phyloP scores from a whole-genome alignment of 2,888 invertebrate species.

The Furcula furcula region DNA sequence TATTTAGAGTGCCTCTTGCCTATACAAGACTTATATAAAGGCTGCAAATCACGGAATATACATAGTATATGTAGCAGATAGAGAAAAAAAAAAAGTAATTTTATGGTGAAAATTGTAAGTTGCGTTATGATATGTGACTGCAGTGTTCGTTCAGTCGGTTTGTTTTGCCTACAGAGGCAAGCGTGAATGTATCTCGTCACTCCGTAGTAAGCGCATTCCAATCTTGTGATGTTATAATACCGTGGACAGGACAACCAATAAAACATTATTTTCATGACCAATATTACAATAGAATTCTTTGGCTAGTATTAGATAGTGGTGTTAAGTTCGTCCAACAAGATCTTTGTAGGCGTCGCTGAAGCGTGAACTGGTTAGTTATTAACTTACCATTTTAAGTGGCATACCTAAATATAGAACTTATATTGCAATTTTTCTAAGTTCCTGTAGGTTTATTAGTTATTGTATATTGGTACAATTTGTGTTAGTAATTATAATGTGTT shows the following conservation, averaged over 20 bases:
- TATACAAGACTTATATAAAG: slow-evolving; percentile 82
- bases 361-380: slow-evolving; percentile 52
- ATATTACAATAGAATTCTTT: slow-evolving; percentile 58
- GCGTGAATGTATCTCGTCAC: slow-evolving; percentile 14
- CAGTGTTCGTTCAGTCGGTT: slow-evolving; percentile 26
- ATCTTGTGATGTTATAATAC: slow-evolving; percentile 49
- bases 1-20: slow-evolving; percentile 85
- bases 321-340: slow-evolving; percentile 53
- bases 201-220: slow-evolving; percentile 74
- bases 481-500: slow-evolving; percentile 75
- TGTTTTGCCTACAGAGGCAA: slow-evolving; percentile 13
- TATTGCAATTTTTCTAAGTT: slow-evolving; percentile 81
- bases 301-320: slow-evolving; percentile 55
- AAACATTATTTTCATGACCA: slow-evolving; percentile 61
- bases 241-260: slow-evolving; percentile 38
- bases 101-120: slow-evolving; percentile 83
- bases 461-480: slow-evolving; percentile 79
- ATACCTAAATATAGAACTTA: slow-evolving; percentile 80
- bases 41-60: slow-evolving; percentile 82
- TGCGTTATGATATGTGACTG: slow-evolving; percentile 80
- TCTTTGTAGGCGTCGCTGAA: slow-evolving; percentile 37
- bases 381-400: slow-evolving; percentile 73
- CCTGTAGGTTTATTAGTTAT: slow-evolving; percentile 80
- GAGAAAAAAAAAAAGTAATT: slow-evolving; percentile 66
- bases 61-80: slow-evolving; percentile 78